Conservation (phyloP, 2,888 invertebrate genomes). For the Schizaphis graminum region DNA sequence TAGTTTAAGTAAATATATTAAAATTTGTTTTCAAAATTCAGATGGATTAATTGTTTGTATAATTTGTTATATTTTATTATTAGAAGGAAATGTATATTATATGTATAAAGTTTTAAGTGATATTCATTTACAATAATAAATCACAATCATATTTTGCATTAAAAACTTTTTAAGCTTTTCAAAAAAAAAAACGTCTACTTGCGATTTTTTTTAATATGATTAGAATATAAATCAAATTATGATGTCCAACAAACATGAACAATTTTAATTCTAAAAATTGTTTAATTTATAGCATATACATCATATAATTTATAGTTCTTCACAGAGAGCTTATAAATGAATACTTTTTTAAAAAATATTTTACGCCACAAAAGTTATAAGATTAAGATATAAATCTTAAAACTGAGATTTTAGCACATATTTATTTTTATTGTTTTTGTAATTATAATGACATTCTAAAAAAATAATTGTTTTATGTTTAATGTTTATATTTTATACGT, state of each 20-base stretch:
- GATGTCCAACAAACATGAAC: not conserved
- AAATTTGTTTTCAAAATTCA: not conserved
- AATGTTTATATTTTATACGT: not conserved
- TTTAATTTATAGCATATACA: slow-evolving; percentile 10
- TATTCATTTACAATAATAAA: slow-evolving; percentile 18
- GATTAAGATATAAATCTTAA: not conserved
- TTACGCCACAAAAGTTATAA: not conserved
- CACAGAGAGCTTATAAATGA: not conserved
- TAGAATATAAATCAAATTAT: slow-evolving; percentile 15
- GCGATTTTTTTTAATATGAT: slow-evolving; percentile 7
- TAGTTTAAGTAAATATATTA: not conserved
- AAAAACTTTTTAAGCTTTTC: slow-evolving; percentile 18
- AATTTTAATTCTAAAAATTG: slow-evolving; percentile 30
- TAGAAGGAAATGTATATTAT: not conserved
- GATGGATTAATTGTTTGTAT: not conserved
- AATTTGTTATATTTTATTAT: not conserved
- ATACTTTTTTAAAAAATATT: not conserved
- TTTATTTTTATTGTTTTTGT: not conserved
- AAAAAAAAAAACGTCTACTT: not conserved
- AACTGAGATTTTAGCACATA: not conserved
- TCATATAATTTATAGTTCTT: not conserved
- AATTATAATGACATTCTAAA: not conserved
- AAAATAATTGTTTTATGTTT: not conserved
- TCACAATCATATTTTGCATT: not conserved
- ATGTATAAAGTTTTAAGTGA: not conserved